Evolutionary conservation across 2,797 vertebrate species (phyloP).

Genomic region (Eutrigla gurnardus): DNA sequence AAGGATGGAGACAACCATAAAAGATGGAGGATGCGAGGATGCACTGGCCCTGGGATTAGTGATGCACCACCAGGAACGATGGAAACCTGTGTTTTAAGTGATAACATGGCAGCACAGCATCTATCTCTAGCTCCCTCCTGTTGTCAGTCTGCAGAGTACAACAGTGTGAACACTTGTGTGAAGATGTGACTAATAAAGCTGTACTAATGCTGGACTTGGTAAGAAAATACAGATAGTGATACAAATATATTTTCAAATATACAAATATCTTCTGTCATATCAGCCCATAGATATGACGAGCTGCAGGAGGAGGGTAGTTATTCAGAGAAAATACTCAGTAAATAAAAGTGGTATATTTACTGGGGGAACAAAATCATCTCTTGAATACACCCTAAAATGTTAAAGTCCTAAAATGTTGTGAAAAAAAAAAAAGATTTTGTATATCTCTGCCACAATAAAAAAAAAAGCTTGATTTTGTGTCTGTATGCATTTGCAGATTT

Average conservation of each 20-base stretch:
- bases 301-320: too few relatives aligned
- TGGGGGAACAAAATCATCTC: too few relatives aligned
- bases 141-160: not conserved
- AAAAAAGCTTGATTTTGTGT: not conserved
- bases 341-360: too few relatives aligned
- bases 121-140: not conserved
- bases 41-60: not conserved
- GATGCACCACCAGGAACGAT: conserved; percentile 6
- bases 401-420: too few relatives aligned
- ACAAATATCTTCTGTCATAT: not conserved
- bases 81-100: conserved; percentile 6
- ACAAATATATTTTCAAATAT: too few relatives aligned
- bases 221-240: not conserved
- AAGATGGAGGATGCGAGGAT: not conserved
- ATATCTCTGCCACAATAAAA: too few relatives aligned
- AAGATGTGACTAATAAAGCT: not conserved
- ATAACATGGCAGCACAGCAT: not conserved
- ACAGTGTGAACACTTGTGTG: not conserved
- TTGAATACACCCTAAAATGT: too few relatives aligned
- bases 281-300: not conserved
- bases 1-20: not conserved
- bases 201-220: not conserved
- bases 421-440: not conserved
- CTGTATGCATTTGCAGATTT: too few relatives aligned
- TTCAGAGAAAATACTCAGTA: too few relatives aligned